phyloP scores from a whole-genome alignment of 1,140 invertebrate genomes.

The Potamilus streckersoni region DNA sequence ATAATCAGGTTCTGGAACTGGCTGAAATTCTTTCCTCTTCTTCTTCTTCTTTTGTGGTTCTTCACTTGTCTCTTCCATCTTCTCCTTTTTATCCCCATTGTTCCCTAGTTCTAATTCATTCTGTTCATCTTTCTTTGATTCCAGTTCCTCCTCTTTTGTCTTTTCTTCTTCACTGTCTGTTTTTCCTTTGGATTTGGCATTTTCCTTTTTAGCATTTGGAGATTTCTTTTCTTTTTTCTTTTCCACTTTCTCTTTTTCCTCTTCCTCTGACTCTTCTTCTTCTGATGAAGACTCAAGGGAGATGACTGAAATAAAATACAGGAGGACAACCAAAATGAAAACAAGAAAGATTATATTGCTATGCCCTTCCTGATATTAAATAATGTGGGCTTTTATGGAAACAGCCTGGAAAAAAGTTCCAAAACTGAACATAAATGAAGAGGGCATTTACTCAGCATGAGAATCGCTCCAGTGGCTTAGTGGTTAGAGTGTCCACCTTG shows the following conservation, averaged over 20 bases:
- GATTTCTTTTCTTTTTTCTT: slow-evolving; percentile 3
- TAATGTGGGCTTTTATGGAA: not conserved
- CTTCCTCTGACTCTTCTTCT: slow-evolving; percentile 32
- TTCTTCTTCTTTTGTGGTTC: slow-evolving; percentile 27
- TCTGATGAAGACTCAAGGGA: slow-evolving; percentile 36
- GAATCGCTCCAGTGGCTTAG: too few species aligned
- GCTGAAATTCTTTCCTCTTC: slow-evolving; percentile 47
- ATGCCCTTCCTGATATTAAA: too few species aligned
- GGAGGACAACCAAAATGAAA: too few species aligned
- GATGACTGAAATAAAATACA: slow-evolving; percentile 22
- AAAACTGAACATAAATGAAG: too few species aligned
- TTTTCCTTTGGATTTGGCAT: slow-evolving; percentile 13
- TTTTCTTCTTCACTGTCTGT: slow-evolving; percentile 9
- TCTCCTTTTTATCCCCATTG: slow-evolving; percentile 16
- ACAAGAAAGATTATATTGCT: too few species aligned
- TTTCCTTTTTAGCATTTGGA: slow-evolving; percentile 16
- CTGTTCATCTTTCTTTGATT: slow-evolving; percentile 4
- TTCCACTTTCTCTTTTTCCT: slow-evolving; percentile 30
- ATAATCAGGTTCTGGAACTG: slow-evolving; percentile 70
- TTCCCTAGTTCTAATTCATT: slow-evolving; percentile 9
- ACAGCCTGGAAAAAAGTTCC: too few species aligned
- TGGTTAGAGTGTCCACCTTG: too few species aligned
- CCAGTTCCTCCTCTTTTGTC: not conserved
- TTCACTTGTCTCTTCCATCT: slow-evolving; percentile 15
- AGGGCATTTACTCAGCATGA: not conserved